phyloP scores from a whole-genome alignment of 2,888 invertebrate species.

The Corbicula japonica region DNA sequence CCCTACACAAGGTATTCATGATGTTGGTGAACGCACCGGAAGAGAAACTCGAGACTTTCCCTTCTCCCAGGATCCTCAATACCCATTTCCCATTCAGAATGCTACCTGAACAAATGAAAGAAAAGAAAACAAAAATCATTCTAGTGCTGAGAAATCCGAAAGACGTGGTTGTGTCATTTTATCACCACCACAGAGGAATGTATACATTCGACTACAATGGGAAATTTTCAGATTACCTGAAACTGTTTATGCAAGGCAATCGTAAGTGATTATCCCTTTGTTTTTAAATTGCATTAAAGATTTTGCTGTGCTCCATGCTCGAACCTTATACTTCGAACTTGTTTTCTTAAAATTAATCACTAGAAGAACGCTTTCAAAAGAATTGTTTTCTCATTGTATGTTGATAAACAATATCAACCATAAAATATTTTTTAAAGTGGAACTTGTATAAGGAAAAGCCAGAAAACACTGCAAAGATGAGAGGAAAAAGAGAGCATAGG shows the following conservation, averaged over 20 bases:
- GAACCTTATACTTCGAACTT: no score
- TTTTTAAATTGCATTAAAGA: neutral
- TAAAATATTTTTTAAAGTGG: no score
- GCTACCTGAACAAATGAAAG: slow-evolving; percentile 48
- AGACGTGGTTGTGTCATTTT: slow-evolving; percentile 61
- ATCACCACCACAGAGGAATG: slow-evolving; percentile 43
- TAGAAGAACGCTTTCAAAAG: no score
- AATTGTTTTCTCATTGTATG: no score
- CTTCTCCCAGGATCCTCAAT: slow-evolving; percentile 62
- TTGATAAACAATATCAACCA: no score
- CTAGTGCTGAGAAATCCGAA: slow-evolving; percentile 57
- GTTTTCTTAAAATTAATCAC: no score
- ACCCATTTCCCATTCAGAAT: slow-evolving; percentile 60
- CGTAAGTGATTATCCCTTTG: slow-evolving; percentile 14
- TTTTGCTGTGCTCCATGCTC: no score
- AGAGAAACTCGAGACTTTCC: slow-evolving; percentile 38
- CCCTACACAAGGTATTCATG: slow-evolving; percentile 39
- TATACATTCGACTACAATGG: slow-evolving; percentile 16
- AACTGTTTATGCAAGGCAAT: slow-evolving; percentile 24
- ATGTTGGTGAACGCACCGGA: slow-evolving; percentile 55
- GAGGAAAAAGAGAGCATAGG: no score
- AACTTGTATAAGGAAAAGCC: no score
- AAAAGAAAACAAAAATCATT: slow-evolving; percentile 36
- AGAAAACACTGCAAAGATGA: no score
- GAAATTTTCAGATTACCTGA: slow-evolving; percentile 19